Conservation (phyloP, 30 jellyfish, hydroid and myxozoan species). For the Turritopsis dohrnii region DNA sequence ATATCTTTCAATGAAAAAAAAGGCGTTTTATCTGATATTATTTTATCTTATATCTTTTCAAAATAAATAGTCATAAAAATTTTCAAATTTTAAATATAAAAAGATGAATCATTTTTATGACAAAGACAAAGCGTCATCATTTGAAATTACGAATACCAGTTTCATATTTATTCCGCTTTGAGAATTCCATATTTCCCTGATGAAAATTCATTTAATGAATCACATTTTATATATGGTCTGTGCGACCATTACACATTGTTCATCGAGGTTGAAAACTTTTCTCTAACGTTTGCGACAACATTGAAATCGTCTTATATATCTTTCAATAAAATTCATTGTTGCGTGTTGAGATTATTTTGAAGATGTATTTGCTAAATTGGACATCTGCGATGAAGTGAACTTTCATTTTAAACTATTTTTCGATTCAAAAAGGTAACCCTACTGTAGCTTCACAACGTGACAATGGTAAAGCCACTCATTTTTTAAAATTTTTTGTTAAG, state of each 20-base stretch:
- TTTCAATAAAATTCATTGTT: neutral
- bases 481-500: neutral
- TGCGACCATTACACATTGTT: too few relatives aligned
- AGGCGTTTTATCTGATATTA: too few relatives aligned
- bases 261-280: too few relatives aligned
- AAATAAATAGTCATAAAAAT: too few relatives aligned
- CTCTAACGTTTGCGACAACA: neutral
- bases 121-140: too few relatives aligned
- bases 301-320: neutral
- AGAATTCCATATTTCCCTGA: neutral
- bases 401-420: neutral
- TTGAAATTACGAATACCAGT: neutral
- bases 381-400: neutral
- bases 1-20: too few relatives aligned
- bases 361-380: neutral
- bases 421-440: neutral
- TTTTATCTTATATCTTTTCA: too few relatives aligned
- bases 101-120: too few relatives aligned
- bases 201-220: neutral
- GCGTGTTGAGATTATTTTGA: neutral
- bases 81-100: too few relatives aligned
- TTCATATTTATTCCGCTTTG: neutral
- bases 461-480: neutral
- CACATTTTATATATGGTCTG: too few relatives aligned
- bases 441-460: neutral